Conservation (phyloP, 1,140 invertebrate species). For the Diploscapter pachys region DNA sequence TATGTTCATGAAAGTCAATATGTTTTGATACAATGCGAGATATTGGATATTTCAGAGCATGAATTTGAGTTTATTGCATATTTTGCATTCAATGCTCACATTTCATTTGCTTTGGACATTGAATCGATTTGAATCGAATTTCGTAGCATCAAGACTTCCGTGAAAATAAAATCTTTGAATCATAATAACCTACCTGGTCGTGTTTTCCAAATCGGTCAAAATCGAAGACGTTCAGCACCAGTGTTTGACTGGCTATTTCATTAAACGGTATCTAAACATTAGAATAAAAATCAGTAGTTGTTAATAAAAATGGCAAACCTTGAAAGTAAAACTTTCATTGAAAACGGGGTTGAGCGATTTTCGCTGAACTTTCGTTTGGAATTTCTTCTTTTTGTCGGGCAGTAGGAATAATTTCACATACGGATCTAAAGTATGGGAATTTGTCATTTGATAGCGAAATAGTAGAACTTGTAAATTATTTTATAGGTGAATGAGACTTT, state of each 20-base stretch:
- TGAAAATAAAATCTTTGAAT: background rate
- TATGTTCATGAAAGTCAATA: background rate
- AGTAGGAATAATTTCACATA: constrained; percentile 60
- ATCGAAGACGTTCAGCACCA: constrained; percentile 81
- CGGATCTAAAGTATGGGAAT: constrained; percentile 36
- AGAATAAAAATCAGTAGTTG: constrained; percentile 6
- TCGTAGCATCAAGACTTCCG: background rate
- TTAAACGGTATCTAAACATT: constrained; percentile 51
- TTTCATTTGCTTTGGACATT: background rate
- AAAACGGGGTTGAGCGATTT: constrained; percentile 61
- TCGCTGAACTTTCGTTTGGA: constrained; percentile 61
- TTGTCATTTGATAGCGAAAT: background rate
- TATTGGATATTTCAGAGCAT: too few species aligned
- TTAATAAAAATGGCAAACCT: constrained; percentile 30
- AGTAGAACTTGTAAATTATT: background rate
- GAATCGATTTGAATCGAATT: background rate
- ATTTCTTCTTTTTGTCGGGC: constrained; percentile 62
- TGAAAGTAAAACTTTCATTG: constrained; percentile 60
- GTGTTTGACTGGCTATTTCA: constrained; percentile 56
- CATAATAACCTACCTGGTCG: constrained; percentile 65
- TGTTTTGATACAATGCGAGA: too few species aligned
- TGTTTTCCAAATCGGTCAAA: constrained; percentile 84
- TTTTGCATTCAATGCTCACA: background rate
- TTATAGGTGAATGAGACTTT: background rate
- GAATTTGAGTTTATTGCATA: too few species aligned